These are phyloP conservation scores for Tupaia chinensis DNA, from an alignment of 2,113 vertebrate species.

Conservation along the genomic window DNA sequence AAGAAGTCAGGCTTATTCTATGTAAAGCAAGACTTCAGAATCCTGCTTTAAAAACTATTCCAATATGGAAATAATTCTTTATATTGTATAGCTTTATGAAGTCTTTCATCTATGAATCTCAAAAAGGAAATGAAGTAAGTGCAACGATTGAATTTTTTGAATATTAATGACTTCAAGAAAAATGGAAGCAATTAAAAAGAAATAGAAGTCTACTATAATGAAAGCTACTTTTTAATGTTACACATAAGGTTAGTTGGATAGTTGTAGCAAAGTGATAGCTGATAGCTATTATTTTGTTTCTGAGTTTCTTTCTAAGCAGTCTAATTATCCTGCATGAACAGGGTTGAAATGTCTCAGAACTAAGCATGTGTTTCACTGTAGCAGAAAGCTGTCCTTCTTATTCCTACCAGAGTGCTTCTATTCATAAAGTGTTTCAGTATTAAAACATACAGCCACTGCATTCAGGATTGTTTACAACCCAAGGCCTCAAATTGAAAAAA, in stretches of 20 bases:
- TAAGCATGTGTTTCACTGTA: background rate
- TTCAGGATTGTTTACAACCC: constrained; percentile 29
- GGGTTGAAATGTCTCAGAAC: background rate
- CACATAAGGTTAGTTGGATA: constrained; percentile 34
- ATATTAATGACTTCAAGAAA: constrained; percentile 77
- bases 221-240: constrained; percentile 56
- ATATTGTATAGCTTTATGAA: constrained; percentile 67
- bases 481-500: background rate
- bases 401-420: background rate
- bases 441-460: constrained; percentile 26
- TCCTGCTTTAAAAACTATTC: constrained; percentile 53
- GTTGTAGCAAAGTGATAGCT: background rate
- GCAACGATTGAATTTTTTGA: constrained; percentile 61
- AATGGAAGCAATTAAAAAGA: constrained; percentile 80
- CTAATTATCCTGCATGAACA: background rate
- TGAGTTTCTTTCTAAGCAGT: constrained; percentile 23
- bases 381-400: background rate
- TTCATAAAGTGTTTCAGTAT: constrained; percentile 22
- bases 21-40: constrained; percentile 58
- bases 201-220: constrained; percentile 52
- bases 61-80: constrained; percentile 76
- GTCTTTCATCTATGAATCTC: constrained; percentile 70
- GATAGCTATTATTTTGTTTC: constrained; percentile 48
- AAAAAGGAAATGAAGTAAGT: constrained; percentile 73
- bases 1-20: constrained; percentile 68